Base-by-base conservation (phyloP, 2,888 invertebrate species). In the Cheilosia vulpina region DNA sequence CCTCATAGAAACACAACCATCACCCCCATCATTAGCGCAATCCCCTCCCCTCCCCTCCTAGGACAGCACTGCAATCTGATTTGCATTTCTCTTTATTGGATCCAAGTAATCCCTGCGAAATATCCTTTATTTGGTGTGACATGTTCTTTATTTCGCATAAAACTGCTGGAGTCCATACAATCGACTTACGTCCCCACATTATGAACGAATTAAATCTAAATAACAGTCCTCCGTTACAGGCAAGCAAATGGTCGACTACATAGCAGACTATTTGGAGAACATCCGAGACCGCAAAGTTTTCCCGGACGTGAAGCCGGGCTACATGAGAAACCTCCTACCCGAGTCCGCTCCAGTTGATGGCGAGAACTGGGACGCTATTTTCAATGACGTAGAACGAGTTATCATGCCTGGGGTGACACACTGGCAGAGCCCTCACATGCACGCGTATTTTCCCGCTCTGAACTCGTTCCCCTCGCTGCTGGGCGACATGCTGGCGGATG, bases 191-290 rank as follows among this genome's bases (percentile, higher is more conserved):
- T n/a, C 58, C 45, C 24, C 50, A 31, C 17, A 45, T 31, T 31
- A 43, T 50, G 31, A 41, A 15, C 9, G n/a, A 62, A 45, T 52
- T 69, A 50, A 17, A 43, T 65, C 1, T 27, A n/a, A 53, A 11
- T 21, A 13, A 34, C 7, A 69, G 11, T 1, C 0, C 2, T 21
- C 15, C 11, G 19, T 27, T 69, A 87, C 91, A 97, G 99, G 98
- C 50, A 99, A 99, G 92, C 98, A 99, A 93, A 96, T 99, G 96
- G 97, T 99, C 80, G 99, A 99, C 93, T 99, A 97, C 92, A 98
- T 99, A 88, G 98, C 98, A 0, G 98, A 99, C 91, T 99, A 99
- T 92, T 93, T 99, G 91, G 96, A 97, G 92, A 97, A 96, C 88
- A 98, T 99, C 82, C 94, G 98, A 0, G 96, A 96, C 15, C 94